A percentile compares a stretch with the other conserved stretches of the same genome.
phyloP scores from a whole-genome alignment of 2,113 vertebrate genomes.

The Centropus unirufus region DNA sequence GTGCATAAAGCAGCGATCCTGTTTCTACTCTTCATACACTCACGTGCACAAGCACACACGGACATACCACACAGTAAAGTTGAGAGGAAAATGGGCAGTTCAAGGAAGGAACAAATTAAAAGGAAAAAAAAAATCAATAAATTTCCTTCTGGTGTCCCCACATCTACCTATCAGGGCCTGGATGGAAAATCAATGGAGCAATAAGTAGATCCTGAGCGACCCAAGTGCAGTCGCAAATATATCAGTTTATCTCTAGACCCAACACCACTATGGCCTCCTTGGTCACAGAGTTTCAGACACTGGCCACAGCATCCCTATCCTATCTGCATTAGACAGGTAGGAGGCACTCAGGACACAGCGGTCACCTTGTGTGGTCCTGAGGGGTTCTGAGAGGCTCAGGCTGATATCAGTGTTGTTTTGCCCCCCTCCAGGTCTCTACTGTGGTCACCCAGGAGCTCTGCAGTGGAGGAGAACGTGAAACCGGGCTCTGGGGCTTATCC shows the following conservation, averaged over 20 bases:
- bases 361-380: neutral
- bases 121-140: neutral
- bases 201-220: neutral
- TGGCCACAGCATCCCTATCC: rapidly evolving
- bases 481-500: neutral
- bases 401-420: neutral
- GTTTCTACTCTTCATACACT: neutral
- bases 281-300: neutral
- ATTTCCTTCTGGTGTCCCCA: neutral
- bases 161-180: neutral
- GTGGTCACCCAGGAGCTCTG: neutral
- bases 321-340: neutral
- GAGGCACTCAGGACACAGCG: neutral
- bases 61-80: no score
- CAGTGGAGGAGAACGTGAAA: rapidly evolving
- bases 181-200: neutral
- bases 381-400: rapidly evolving
- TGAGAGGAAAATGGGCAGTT: neutral
- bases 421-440: neutral
- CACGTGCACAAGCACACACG: neutral
- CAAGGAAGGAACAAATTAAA: neutral
- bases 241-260: neutral
- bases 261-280: rapidly evolving
- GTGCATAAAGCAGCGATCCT: neutral
- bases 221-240: neutral